Percentiles rank a stretch among this genome's conserved stretches.
Evolutionary conservation across 2,797 vertebrate genomes (phyloP).

Genomic region (Malacoraja senta): DNA sequence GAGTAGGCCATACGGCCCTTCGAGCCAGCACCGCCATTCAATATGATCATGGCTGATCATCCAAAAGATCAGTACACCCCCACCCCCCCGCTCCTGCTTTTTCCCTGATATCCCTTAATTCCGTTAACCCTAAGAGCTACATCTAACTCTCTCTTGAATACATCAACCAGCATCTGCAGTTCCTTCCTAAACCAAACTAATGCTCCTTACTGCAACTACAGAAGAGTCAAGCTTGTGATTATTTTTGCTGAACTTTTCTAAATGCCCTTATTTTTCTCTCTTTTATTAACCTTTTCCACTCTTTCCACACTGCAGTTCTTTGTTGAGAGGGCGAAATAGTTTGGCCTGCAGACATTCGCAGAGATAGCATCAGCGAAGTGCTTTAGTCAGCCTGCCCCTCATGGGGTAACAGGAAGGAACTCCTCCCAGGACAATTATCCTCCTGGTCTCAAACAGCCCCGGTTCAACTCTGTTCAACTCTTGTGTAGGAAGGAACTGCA

Average conservation of each 20-base stretch:
- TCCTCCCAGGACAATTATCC: conserved; percentile 4
- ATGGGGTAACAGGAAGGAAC: not conserved
- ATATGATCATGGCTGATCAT: no score
- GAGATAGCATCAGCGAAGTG: not conserved
- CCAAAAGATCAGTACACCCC: no score
- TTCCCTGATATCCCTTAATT: no score
- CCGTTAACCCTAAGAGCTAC: no score
- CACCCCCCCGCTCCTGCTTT: no score
- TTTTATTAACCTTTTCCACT: not conserved
- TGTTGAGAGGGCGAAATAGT: not conserved
- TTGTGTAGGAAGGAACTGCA: no score
- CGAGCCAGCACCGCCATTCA: no score
- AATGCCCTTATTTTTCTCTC: not conserved
- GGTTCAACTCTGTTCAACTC: not conserved
- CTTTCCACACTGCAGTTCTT: not conserved
- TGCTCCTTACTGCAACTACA: not conserved
- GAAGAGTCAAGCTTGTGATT: not conserved
- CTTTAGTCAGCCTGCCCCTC: not conserved
- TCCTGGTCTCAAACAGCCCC: not conserved
- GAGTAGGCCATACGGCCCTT: no score
- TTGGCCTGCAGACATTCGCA: not conserved
- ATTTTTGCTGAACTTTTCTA: not conserved
- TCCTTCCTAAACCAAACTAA: no score
- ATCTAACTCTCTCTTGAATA: no score
- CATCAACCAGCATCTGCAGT: no score